These are phyloP conservation scores for Drosophila azteca DNA, from an alignment of 1,140 invertebrate species.

Conservation along the genomic window DNA sequence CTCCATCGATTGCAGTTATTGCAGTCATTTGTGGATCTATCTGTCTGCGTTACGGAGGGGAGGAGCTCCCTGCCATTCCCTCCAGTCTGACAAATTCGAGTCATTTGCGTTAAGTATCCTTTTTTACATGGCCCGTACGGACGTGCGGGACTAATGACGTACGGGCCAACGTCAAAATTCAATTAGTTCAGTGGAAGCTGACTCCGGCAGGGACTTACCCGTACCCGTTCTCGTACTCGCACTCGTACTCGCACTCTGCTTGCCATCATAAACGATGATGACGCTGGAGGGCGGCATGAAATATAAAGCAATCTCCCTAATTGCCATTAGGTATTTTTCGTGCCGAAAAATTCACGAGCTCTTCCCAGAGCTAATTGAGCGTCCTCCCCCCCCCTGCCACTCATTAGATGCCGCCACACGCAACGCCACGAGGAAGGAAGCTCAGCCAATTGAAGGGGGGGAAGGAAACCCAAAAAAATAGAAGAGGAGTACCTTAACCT, in stretches of 20 bases:
- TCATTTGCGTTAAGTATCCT: conserved; percentile 66
- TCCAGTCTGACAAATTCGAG: conserved; percentile 58
- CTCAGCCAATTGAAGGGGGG: conserved; percentile 8
- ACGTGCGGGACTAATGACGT: conserved; percentile 54
- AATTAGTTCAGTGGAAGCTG: conserved; percentile 55
- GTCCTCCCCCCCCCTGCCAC: conserved; percentile 5
- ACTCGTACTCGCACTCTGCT: no score
- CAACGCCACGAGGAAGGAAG: neutral
- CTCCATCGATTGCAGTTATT: conserved; percentile 69
- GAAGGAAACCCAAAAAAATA: neutral
- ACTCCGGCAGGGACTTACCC: neutral
- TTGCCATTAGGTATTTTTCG: conserved; percentile 68
- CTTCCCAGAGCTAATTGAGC: conserved; percentile 52
- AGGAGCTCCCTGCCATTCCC: no score
- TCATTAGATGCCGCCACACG: conserved; percentile 65
- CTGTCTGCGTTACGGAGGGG: conserved; percentile 15
- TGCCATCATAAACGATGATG: conserved; percentile 76
- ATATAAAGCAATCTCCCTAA: conserved; percentile 80
- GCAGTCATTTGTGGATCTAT: conserved; percentile 66
- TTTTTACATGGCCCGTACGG: conserved; percentile 40
- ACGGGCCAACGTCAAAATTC: conserved; percentile 70
- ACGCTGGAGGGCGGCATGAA: conserved; percentile 51
- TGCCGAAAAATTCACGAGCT: conserved; percentile 24
- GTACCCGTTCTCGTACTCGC: no score
- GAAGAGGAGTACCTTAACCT: neutral